These are phyloP conservation scores for Tupiocoris notatus DNA, from an alignment of 2,888 invertebrate genomes.

Conservation along the genomic window DNA sequence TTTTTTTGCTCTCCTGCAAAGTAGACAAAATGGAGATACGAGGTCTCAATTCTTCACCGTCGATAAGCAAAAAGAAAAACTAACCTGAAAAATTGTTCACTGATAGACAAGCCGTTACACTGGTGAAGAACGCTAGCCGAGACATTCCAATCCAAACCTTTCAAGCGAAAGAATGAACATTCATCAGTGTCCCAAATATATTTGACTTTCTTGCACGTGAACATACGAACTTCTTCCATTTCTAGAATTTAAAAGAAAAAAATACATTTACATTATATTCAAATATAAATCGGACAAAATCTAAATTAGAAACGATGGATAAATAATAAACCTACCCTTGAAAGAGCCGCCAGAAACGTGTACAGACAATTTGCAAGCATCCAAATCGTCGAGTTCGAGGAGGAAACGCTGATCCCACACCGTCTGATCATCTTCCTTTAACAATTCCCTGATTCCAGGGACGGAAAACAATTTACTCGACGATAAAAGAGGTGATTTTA, in stretches of 20 bases:
- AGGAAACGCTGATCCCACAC: slow-evolving; percentile 49
- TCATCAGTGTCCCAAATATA: slow-evolving; percentile 76
- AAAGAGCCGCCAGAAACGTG: slow-evolving; percentile 56
- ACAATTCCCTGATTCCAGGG: slow-evolving; percentile 45
- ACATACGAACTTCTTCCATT: slow-evolving; percentile 63
- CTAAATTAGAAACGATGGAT: not conserved
- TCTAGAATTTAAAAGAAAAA: slow-evolving; percentile 50
- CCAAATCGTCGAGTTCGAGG: slow-evolving; percentile 53
- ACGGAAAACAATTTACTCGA: slow-evolving; percentile 30
- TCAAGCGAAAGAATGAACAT: slow-evolving; percentile 67
- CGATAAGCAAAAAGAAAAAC: too few relatives aligned
- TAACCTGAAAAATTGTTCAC: slow-evolving; percentile 66
- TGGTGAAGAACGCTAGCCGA: slow-evolving; percentile 65
- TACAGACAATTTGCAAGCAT: slow-evolving; percentile 54
- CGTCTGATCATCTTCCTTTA: slow-evolving; percentile 48
- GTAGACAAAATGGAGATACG: too few relatives aligned
- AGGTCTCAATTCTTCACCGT: too few relatives aligned
- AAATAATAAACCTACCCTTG: slow-evolving; percentile 54
- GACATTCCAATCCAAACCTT: slow-evolving; percentile 70
- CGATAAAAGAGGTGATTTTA: slow-evolving; percentile 29
- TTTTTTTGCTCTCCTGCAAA: too few relatives aligned
- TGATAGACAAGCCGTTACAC: slow-evolving; percentile 61
- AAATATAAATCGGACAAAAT: not conserved
- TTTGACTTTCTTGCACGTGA: slow-evolving; percentile 79
- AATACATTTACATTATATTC: not conserved